phyloP scores from a whole-genome alignment of 2,888 invertebrate species.

The Sphaerophoria taeniata region DNA sequence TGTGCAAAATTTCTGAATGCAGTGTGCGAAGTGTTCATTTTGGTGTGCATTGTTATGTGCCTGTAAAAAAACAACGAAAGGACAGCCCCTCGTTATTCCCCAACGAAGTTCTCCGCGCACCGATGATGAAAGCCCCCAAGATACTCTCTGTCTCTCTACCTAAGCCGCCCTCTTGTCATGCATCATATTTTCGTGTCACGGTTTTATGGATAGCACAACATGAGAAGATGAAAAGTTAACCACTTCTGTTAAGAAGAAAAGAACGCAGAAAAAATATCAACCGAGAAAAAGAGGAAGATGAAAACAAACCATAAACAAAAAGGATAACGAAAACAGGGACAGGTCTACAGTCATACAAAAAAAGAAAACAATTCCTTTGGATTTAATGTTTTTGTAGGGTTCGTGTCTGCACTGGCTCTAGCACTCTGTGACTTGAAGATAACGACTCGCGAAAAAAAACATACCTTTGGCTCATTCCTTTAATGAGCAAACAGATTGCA shows the following conservation, averaged over 20 bases:
- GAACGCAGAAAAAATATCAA: conserved; percentile 9
- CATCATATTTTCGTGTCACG: conserved; percentile 46
- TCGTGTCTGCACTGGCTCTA: conserved; percentile 7
- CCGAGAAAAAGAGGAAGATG: conserved; percentile 28
- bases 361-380: conserved; percentile 13
- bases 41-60: conserved; percentile 28
- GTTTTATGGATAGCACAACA: conserved; percentile 49
- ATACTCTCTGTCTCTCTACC: neutral
- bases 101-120: neutral
- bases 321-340: conserved; percentile 54
- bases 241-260: conserved; percentile 55
- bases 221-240: conserved; percentile 66
- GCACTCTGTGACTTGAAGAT: neutral
- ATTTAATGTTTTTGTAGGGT: conserved; percentile 42
- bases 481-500: conserved; percentile 73
- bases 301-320: conserved; percentile 42
- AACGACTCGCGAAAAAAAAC: conserved; percentile 42
- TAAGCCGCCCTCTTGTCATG: neutral
- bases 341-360: neutral
- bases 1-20: neutral
- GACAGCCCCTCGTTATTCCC: no score
- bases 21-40: conserved; percentile 30
- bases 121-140: neutral
- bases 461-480: conserved; percentile 54
- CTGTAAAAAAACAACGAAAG: no score